phyloP scores from a whole-genome alignment of 2,797 vertebrate species.

The Micromesistius poutassou region DNA sequence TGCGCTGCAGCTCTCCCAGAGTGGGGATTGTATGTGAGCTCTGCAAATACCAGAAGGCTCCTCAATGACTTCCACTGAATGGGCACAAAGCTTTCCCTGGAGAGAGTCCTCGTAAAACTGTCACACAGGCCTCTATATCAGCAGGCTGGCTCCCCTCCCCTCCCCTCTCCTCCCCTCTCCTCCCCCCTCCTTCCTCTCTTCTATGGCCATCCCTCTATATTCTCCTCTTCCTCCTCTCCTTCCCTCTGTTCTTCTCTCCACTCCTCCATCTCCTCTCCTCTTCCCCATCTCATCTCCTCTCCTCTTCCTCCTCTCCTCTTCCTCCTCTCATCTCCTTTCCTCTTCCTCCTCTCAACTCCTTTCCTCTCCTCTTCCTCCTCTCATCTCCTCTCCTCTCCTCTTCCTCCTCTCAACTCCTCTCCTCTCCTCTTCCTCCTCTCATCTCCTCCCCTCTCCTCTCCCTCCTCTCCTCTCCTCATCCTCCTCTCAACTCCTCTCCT shows the following conservation, averaged over 20 bases:
- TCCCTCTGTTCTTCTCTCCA: neutral
- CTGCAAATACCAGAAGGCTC: constrained; percentile 57
- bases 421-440: neutral
- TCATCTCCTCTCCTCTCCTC: neutral
- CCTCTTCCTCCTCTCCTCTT: neutral
- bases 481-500: neutral
- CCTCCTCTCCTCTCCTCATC: constrained; percentile 27
- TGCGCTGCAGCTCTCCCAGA: constrained; percentile 14
- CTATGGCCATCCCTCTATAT: constrained; percentile 12
- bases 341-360: neutral
- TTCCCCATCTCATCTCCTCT: neutral
- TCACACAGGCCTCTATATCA: constrained; percentile 69
- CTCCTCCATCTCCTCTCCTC: neutral
- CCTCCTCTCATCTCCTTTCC: neutral
- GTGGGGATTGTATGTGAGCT: constrained; percentile 40
- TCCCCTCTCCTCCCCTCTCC: constrained; percentile 29
- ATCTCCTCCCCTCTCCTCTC: constrained; percentile 1
- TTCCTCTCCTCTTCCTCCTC: neutral
- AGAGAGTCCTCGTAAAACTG: constrained; percentile 64
- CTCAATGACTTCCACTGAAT: constrained; percentile 70
- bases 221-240: neutral
- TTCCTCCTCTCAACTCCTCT: no score
- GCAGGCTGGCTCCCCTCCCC: constrained; percentile 23
- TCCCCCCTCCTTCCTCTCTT: constrained; percentile 30
- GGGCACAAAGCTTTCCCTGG: constrained; percentile 63